These are phyloP conservation scores for Pachycephala philippinensis DNA, from an alignment of 2,113 vertebrate species.

Conservation along the genomic window DNA sequence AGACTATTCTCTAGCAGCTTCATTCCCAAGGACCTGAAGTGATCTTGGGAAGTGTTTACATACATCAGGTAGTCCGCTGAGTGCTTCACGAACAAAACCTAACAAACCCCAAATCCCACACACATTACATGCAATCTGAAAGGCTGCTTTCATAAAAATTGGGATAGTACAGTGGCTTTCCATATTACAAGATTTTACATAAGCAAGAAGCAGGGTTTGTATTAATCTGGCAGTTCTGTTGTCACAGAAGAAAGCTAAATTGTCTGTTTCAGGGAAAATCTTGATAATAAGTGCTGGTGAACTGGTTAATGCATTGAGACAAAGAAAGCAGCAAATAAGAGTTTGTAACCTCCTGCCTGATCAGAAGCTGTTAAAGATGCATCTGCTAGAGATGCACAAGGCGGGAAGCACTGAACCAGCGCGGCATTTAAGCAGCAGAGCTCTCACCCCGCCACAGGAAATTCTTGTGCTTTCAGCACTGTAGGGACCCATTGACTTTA, in stretches of 20 bases:
- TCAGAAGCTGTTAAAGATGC: neutral
- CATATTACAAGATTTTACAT: neutral
- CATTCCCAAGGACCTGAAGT: neutral
- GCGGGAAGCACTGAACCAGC: neutral
- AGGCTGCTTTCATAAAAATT: neutral
- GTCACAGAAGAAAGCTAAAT: neutral
- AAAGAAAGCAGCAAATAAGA: neutral
- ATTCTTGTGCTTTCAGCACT: neutral
- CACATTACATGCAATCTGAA: neutral
- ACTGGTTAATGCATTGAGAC: neutral
- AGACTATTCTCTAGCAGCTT: fast-evolving
- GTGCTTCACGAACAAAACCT: fast-evolving
- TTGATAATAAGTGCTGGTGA: neutral
- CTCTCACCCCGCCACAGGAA: neutral
- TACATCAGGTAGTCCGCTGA: neutral
- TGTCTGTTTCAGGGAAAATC: neutral
- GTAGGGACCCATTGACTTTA: neutral
- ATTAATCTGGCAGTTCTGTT: neutral
- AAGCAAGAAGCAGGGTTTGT: neutral
- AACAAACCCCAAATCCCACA: neutral
- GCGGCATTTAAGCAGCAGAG: neutral
- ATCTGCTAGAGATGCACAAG: neutral
- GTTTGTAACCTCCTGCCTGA: neutral
- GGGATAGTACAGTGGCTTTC: neutral
- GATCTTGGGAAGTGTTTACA: neutral